Conservation (phyloP, 1,140 invertebrate species). For the Drosophila kikkawai region DNA sequence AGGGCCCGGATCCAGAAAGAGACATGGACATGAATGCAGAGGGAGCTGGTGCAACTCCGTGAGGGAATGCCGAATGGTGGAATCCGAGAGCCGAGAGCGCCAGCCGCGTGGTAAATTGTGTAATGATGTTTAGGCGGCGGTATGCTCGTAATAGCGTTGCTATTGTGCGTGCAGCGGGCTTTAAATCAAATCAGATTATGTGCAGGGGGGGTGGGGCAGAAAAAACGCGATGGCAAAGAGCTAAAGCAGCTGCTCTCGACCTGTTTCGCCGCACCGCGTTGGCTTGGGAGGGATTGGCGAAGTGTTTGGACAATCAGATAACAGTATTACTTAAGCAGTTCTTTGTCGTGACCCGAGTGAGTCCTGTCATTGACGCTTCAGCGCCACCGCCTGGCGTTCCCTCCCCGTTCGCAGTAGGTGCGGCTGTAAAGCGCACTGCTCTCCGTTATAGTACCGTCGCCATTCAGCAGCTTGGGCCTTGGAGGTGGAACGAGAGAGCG, state of each 20-base stretch:
- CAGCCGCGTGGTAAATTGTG: constrained; percentile 31
- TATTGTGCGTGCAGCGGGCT: constrained; percentile 1
- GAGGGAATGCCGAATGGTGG: constrained; percentile 21
- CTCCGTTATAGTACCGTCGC: constrained; percentile 49
- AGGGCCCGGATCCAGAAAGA: not conserved
- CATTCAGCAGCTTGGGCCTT: constrained; percentile 70
- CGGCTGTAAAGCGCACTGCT: constrained; percentile 51
- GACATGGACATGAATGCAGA: not conserved
- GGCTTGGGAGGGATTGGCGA: not conserved
- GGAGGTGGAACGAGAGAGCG: constrained; percentile 47
- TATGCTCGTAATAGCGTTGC: not conserved
- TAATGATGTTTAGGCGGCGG: not conserved
- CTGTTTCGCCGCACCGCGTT: not conserved
- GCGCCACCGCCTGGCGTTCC: constrained; percentile 30
- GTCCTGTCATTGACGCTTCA: not conserved
- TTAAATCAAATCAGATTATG: not conserved
- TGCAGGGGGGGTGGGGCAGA: not conserved
- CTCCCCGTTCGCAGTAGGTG: constrained; percentile 32
- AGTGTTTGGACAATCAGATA: constrained; percentile 21
- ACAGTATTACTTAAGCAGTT: constrained; percentile 19
- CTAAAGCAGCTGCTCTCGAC: not conserved
- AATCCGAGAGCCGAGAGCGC: not conserved
- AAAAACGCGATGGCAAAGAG: not conserved
- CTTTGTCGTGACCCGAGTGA: constrained; percentile 4
- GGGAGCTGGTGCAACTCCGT: constrained; percentile 4